Evolutionary conservation across 2,888 invertebrate species (phyloP).

Genomic region (Phoenoteleia sp.): DNA sequence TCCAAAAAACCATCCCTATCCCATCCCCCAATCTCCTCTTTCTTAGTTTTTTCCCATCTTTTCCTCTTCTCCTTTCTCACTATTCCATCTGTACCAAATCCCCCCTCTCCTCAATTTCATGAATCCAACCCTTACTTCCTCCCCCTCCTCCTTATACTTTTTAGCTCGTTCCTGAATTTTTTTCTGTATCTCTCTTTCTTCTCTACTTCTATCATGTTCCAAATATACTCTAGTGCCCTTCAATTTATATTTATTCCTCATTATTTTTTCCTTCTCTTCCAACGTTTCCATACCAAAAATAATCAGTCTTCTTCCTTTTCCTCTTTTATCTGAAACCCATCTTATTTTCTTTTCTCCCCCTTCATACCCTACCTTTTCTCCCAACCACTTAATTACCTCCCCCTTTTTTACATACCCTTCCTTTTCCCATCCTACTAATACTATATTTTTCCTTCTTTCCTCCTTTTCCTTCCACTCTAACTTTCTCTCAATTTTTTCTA

Average conservation of each 20-base stretch:
- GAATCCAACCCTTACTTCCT: not conserved
- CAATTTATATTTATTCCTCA: not conserved
- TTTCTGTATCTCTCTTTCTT: conserved; percentile 15
- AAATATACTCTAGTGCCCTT: not conserved
- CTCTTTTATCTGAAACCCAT: not conserved
- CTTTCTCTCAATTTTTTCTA: not conserved
- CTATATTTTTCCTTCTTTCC: not conserved
- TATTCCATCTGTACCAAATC: not conserved
- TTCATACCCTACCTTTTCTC: not conserved
- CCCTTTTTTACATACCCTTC: not conserved
- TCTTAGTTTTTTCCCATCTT: not conserved
- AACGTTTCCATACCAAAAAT: not conserved
- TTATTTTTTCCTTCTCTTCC: conserved; percentile 13
- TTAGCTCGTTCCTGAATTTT: not conserved
- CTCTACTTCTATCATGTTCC: not conserved
- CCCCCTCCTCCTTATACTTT: not conserved
- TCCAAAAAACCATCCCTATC: not conserved
- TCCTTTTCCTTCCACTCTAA: not conserved
- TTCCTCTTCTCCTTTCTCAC: not conserved
- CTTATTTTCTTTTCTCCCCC: not conserved
- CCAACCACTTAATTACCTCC: not conserved
- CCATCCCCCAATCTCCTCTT: not conserved
- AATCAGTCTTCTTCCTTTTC: not conserved
- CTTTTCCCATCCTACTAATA: not conserved
- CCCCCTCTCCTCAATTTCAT: not conserved